Evolutionary conservation across 1,140 invertebrate species (phyloP).

Genomic region (Choristoneura fumiferana): DNA sequence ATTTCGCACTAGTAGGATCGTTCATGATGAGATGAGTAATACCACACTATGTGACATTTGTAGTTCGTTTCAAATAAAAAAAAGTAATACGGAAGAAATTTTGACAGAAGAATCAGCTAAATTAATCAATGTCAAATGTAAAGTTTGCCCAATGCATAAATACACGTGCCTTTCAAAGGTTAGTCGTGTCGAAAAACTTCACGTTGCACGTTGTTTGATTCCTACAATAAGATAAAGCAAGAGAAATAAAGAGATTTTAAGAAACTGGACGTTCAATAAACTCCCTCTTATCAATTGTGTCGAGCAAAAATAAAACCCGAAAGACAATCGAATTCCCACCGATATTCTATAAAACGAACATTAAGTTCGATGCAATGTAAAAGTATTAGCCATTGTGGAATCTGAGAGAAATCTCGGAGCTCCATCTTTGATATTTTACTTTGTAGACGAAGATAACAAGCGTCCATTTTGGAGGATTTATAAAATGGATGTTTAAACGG

Average conservation of each 20-base stretch:
- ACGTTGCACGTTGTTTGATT: too few relatives aligned
- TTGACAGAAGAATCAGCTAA: too few relatives aligned
- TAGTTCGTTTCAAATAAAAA: too few relatives aligned
- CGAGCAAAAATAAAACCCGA: conserved; percentile 1
- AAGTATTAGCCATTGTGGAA: conserved; percentile 17
- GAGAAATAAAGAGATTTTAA: neutral
- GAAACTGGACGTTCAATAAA: neutral
- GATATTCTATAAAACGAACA: conserved; percentile 10
- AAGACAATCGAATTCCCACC: conserved; percentile 6
- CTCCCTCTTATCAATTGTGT: neutral
- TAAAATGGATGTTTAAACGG: conserved; percentile 38
- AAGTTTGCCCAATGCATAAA: too few relatives aligned
- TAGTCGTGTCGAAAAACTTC: too few relatives aligned
- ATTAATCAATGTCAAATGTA: too few relatives aligned
- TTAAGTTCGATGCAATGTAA: conserved; percentile 17
- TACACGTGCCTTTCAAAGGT: too few relatives aligned
- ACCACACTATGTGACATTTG: too few relatives aligned
- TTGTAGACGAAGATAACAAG: conserved; percentile 42
- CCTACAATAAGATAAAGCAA: too few relatives aligned
- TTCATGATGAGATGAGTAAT: too few relatives aligned
- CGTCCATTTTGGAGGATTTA: conserved; percentile 35
- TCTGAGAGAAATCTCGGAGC: conserved; percentile 22
- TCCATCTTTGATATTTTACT: conserved; percentile 35
- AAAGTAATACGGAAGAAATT: too few relatives aligned
- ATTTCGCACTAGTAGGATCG: too few relatives aligned